phyloP scores from a whole-genome alignment of 2,888 invertebrate species.

The Graphium colonna region DNA sequence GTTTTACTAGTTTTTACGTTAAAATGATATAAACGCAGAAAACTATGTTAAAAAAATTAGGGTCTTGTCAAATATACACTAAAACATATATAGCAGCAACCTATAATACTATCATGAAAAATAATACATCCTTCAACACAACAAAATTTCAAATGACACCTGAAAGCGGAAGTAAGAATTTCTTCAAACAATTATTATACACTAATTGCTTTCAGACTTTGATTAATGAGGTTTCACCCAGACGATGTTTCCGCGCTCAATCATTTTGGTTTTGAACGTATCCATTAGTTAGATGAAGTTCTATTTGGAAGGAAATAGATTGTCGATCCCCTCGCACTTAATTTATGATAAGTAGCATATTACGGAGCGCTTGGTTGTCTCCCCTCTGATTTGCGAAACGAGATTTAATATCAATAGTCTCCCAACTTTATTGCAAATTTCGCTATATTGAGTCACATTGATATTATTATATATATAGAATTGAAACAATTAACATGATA shows the following conservation, averaged over 20 bases:
- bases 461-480: no score
- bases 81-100: no score
- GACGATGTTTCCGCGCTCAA: slow-evolving; percentile 39
- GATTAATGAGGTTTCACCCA: slow-evolving; percentile 38
- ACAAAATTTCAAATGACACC: slow-evolving; percentile 25
- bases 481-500: no score
- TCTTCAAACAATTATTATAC: slow-evolving; percentile 40
- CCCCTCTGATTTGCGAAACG: no score
- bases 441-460: no score
- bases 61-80: no score
- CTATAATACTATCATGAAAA: neutral
- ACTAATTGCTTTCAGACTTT: slow-evolving; percentile 47
- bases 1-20: no score
- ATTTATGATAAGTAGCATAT: neutral
- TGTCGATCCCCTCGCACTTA: slow-evolving; percentile 20
- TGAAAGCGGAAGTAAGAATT: slow-evolving; percentile 35
- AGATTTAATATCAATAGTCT: no score
- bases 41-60: no score
- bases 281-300: slow-evolving; percentile 40
- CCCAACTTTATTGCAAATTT: no score
- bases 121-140: neutral
- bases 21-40: no score
- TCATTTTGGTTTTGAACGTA: slow-evolving; percentile 46
- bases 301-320: slow-evolving; percentile 26
- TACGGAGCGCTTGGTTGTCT: neutral